Base-by-base conservation (phyloP, 2,797 vertebrate species). In the Gallinago solitaria region DNA sequence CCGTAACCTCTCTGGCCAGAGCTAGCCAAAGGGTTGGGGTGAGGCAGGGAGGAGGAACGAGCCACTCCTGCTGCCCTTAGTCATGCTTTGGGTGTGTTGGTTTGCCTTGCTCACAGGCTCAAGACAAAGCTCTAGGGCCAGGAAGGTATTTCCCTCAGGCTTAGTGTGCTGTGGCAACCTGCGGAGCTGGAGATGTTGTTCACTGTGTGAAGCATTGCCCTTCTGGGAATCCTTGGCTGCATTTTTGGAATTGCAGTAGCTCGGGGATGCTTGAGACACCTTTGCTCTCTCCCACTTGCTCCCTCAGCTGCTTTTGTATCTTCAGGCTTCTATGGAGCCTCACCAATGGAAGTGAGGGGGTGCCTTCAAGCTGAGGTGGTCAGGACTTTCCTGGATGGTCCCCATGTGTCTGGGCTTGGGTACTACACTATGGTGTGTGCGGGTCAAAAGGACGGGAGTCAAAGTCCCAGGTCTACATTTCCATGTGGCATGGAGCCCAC, bases 401-500 rank as follows among this genome's bases (percentile, higher is more conserved):
- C 57, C 33, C 6, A 1, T 1, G 1, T 3, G 24, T 6, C 56
- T 35, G 7, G 21, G n/a, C 56, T 37, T 5, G 0, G 81, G n/a
- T 60, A 45, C 18, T 30, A 10, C 4, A 1, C 50, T 20, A 7
- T 1, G 3, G 21, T 23, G 37, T 3, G 5, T 15, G 41, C 43
- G n/a, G 41, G 37, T 30, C 9, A 3, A 39, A 45, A 65, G 54
- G 37, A 21, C 59, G 19, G 24, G 45, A 67, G 30, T 16, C 39
- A 45, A 8, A 78, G 41, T 5, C 35, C 68, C 39, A 51, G 82
- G 57, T 16, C 54, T 10, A 1, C 0, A 4, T 32, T 70, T 39
- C 64, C 7, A 6, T 4, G 23, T 9, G 33, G 77, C 28, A 9
- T 1, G 12, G 30, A 32, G 75, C 54, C 57, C 16, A 3, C 10